These are phyloP conservation scores for Clarias macrocephalus DNA, from an alignment of 2,113 vertebrate genomes.

Conservation along the genomic window DNA sequence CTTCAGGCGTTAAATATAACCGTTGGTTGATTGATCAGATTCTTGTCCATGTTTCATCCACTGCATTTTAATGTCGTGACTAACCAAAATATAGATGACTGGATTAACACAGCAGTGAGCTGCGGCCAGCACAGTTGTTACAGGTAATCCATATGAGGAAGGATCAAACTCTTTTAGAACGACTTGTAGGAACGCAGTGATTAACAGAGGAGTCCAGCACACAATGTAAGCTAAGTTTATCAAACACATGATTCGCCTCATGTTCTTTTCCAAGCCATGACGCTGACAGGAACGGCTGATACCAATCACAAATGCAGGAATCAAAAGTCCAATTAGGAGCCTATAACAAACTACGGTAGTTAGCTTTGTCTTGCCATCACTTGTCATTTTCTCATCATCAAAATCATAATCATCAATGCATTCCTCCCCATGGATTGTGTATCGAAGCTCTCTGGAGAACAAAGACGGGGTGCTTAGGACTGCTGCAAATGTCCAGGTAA, in stretches of 20 bases:
- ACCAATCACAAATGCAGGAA: constrained; percentile 29
- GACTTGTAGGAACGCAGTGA: constrained; percentile 30
- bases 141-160: constrained; percentile 16
- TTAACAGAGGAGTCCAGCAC: constrained; percentile 44
- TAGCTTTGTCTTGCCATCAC: neutral
- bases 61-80: constrained; percentile 8
- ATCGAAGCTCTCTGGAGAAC: constrained; percentile 34
- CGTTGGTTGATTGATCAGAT: neutral
- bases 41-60: neutral
- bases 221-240: constrained; percentile 40
- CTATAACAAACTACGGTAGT: constrained; percentile 10
- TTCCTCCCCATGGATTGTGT: neutral
- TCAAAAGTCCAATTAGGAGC: constrained; percentile 36
- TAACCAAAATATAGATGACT: constrained; percentile 40
- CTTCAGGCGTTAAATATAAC: neutral
- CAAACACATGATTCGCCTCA: neutral
- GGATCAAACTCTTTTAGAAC: neutral
- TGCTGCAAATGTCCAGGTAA: constrained; percentile 31
- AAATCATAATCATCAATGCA: constrained; percentile 45
- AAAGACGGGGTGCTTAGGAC: constrained; percentile 39
- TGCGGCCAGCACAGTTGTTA: constrained; percentile 30
- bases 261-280: neutral
- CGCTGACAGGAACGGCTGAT: neutral
- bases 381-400: neutral
- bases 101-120: constrained; percentile 25